A percentile compares a stretch with the other conserved stretches of the same genome.
Evolutionary conservation across 2,888 invertebrate genomes (phyloP).

Genomic region (Palloptera scutellata): DNA sequence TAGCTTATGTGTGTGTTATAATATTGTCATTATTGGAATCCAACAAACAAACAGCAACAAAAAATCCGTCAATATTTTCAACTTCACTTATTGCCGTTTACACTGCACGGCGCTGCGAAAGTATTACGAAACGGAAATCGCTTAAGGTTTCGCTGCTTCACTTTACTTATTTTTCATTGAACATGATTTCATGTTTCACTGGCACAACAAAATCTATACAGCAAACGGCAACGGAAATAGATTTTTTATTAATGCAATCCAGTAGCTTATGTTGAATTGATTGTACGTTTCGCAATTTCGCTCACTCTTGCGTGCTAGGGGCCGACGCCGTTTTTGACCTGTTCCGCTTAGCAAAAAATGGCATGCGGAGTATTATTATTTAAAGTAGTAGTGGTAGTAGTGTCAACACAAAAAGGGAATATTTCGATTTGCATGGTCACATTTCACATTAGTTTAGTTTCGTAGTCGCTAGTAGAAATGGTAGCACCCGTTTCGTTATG

Average conservation of each 20-base stretch:
- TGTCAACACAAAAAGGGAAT: constrained; percentile 10
- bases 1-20: no score
- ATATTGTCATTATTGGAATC: background rate
- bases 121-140: constrained; percentile 55
- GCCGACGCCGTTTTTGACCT: no score
- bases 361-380: no score
- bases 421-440: constrained; percentile 20
- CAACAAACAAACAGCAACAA: background rate
- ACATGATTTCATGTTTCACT: background rate
- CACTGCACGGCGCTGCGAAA: constrained; percentile 27
- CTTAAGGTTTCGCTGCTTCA: background rate
- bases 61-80: constrained; percentile 28
- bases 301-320: no score
- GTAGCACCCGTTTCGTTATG: no score
- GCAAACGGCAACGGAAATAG: background rate
- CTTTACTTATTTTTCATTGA: background rate
- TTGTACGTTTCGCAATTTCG: no score
- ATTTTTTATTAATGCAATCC: no score
- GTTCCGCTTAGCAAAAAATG: no score
- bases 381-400: background rate
- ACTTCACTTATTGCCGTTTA: constrained; percentile 29
- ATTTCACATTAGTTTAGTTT: background rate
- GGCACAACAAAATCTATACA: background rate
- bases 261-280: no score
- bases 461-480: no score